phyloP scores from a whole-genome alignment of 2,113 vertebrate genomes.

The Abramis brama region DNA sequence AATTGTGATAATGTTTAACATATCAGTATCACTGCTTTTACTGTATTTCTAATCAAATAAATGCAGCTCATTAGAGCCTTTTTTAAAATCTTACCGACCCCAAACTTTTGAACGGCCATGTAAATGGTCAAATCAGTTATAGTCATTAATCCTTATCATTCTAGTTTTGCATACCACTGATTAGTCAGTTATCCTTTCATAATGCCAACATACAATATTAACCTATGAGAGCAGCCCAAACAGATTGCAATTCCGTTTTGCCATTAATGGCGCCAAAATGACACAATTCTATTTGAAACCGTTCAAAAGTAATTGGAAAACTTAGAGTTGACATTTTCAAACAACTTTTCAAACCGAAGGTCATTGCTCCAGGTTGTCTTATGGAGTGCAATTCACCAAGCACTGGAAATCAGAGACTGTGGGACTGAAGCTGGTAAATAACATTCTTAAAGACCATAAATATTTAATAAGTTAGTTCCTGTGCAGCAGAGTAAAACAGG shows the following conservation, averaged over 20 bases:
- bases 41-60: too few relatives aligned
- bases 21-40: too few relatives aligned
- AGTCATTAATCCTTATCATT: neutral
- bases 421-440: constrained; percentile 54
- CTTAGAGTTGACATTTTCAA: neutral
- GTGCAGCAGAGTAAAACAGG: constrained; percentile 55
- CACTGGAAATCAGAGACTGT: constrained; percentile 40
- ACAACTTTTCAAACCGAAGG: constrained; percentile 4
- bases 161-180: neutral
- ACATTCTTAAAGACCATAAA: constrained; percentile 63
- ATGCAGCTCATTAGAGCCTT: too few relatives aligned
- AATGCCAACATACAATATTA: neutral
- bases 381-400: neutral
- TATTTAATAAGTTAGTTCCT: constrained; percentile 61
- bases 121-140: too few relatives aligned
- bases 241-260: neutral
- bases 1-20: too few relatives aligned
- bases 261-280: neutral
- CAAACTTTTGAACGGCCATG: too few relatives aligned
- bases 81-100: too few relatives aligned
- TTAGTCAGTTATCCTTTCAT: neutral
- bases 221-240: neutral
- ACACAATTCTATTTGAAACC: neutral
- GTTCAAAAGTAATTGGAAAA: neutral
- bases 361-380: constrained; percentile 1